Evolutionary conservation across 2,888 invertebrate genomes (phyloP), one percentile per base, ranked within the genome.

Genomic region (Drosophila anomalipes): DNA sequence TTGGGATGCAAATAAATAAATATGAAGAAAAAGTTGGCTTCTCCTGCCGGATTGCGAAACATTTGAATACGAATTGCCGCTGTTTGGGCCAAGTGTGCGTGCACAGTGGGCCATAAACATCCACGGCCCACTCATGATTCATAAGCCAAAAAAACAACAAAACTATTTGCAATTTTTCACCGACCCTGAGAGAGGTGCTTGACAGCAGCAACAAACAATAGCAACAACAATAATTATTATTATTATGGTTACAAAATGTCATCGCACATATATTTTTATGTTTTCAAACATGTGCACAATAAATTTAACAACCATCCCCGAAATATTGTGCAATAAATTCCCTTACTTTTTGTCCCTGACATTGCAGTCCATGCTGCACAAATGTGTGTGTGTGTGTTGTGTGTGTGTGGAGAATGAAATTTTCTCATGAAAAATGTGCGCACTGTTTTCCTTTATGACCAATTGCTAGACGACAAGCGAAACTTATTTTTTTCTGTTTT

Each of bases 101-200:
- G 77, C 74, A 80, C 80, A 80, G 80, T 84, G 86, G 83, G 74
- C 70, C 72, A 77, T 81, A 77, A 82, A 84, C 58, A 49, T 69
- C 12, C 47, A 37, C 81, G 59, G 54, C 82, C 81, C 85, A 86
- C 79, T 74, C 85, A 81, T 74, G 79, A 77, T 71, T 86, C 79
- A 85, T 58, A 67, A 70, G 74, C 76, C 75, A 66, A 74, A 56
- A 57, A 53, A 37, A 44, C n/a, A 56, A 65, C 26, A 39, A 70
- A 81, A 83, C 83, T 85, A 84, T 85, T 86, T 70, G 71, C 70
- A 51, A 73, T 64, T 60, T 76, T 62, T 52, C 53, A 63, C 30
- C 82, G 85, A 86, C 85, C 86, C 85, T 86, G 85, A 66, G 32
- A 66, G 75, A 80, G 85, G 85, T 86, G 85, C 83, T 85, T 85